These are phyloP conservation scores for Cardinalis cardinalis DNA, from an alignment of 2,113 vertebrate species.

Conservation along the genomic window DNA sequence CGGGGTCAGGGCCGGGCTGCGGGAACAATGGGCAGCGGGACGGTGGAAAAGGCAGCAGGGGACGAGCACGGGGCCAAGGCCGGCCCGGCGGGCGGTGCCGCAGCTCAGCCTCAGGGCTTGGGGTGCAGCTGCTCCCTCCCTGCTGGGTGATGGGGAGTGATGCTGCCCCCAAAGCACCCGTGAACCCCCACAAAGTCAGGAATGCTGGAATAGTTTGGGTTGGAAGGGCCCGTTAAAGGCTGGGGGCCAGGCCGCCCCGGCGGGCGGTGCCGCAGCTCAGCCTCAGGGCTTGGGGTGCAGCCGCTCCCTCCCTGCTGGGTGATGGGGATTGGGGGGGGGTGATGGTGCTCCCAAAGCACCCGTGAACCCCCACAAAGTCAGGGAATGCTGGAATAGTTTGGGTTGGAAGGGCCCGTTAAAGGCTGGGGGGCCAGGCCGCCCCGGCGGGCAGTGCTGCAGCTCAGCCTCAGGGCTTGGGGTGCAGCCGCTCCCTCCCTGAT, in stretches of 20 bases:
- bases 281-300: accelerated
- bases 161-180: accelerated
- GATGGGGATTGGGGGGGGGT: background rate
- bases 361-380: accelerated
- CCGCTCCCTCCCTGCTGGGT: accelerated
- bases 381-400: background rate
- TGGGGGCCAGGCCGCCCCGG: background rate
- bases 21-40: slow-evolving; percentile 65
- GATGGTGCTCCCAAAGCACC: accelerated
- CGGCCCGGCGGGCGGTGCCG: accelerated
- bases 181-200: background rate
- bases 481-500: accelerated
- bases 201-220: background rate
- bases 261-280: accelerated
- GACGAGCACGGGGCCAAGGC: slow-evolving; percentile 19
- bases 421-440: background rate
- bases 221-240: background rate
- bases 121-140: accelerated
- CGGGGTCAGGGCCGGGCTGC: slow-evolving; percentile 70
- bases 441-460: accelerated
- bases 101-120: accelerated
- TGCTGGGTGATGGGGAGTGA: accelerated
- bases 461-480: accelerated
- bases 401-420: background rate
- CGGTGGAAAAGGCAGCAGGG: slow-evolving; percentile 26